phyloP scores from a whole-genome alignment of 2,113 vertebrate species.

The Dolichallabes microphthalmus region DNA sequence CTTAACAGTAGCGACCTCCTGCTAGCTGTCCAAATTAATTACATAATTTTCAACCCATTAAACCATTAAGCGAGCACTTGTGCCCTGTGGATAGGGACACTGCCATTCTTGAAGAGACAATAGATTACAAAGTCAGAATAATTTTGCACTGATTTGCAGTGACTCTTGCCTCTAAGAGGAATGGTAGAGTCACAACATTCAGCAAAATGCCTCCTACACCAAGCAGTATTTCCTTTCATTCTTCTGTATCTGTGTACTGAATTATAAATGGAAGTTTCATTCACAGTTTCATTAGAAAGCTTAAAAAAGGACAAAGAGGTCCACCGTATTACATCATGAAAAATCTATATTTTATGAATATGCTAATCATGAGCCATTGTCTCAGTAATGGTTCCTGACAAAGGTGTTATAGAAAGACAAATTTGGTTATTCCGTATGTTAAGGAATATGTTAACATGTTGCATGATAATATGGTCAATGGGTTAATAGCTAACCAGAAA shows the following conservation, averaged over 20 bases:
- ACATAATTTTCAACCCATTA: not conserved
- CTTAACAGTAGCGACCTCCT: no score
- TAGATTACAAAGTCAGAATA: not conserved
- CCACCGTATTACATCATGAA: not conserved
- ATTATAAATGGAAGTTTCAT: not conserved
- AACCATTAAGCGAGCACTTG: not conserved
- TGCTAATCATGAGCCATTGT: not conserved
- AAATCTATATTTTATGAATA: not conserved
- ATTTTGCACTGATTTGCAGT: not conserved
- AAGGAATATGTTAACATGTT: not conserved
- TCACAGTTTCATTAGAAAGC: not conserved
- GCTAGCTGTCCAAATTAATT: not conserved
- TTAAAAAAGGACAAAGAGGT: not conserved
- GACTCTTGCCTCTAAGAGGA: not conserved
- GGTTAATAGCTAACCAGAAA: not conserved
- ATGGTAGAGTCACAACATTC: not conserved
- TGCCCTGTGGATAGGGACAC: not conserved
- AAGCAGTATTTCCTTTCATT: not conserved
- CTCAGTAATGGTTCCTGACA: not conserved
- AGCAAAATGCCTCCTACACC: not conserved
- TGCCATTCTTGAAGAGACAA: not conserved
- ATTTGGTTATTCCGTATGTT: not conserved
- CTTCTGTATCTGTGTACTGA: not conserved
- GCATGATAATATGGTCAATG: not conserved
- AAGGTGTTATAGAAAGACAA: no score